Base-by-base conservation (phyloP, 2,797 vertebrate species). In the Falco novaeseelandiae region DNA sequence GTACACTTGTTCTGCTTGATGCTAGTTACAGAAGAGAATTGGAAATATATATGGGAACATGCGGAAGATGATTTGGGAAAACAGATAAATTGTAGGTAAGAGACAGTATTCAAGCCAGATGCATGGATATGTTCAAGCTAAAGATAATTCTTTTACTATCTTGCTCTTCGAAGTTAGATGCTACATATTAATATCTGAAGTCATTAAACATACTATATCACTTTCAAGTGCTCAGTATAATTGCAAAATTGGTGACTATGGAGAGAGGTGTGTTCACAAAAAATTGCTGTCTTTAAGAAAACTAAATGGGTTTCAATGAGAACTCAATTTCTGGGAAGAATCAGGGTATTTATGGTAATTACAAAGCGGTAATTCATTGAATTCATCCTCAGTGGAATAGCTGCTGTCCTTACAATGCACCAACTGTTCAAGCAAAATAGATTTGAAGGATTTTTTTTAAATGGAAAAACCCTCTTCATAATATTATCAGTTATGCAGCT, bases 311-410 rank as follows among this genome's bases (percentile, higher is more conserved):
- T 66, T 87, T 95, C 93, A 83, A 84, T 19, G 69, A 94, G 74
- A 96, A 89, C 66, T 71, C 58, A 46, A 36, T 94, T 97, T 94
- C 95, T 97, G 79, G 94, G 96, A 98, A 98, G 97, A 97, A 97
- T 92, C 71, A 26, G 20, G 34, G 92, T 90, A 92, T 90, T 97
- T 94, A 96, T 62, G 44, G 92, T 25, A 79, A 90, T 87, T 80
- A 98, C 97, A 98, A 97, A 97, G 97, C 95, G 70, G 91, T 90
- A 93, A 98, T 98, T 98, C 96, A 98, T 25, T 38, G 70, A 90
- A 76, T 81, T 90, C 17, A 3, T 90, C 51, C 91, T 95, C 72
- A 48, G 58, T 44, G 59, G 44, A 94, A 51, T 63, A 93, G 87
- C 61, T 71, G 82, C 87, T 94, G 48, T 89, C 89, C 71, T 90